These are phyloP conservation scores for Arbacia lixula DNA, from an alignment of 53 echinoderm and acorn worm genomes.

Conservation along the genomic window DNA sequence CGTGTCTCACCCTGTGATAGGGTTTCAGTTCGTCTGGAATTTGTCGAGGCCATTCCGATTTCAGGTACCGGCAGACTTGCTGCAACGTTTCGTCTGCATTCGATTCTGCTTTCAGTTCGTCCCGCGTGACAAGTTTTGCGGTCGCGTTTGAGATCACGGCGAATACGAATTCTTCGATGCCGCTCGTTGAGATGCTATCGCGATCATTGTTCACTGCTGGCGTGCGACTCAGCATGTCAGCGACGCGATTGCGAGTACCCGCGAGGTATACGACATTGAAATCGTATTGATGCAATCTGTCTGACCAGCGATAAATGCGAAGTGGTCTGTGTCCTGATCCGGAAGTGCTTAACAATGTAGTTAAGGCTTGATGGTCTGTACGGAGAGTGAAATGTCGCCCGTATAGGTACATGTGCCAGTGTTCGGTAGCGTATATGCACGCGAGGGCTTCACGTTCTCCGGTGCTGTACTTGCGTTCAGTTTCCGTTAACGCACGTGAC, in stretches of 20 bases:
- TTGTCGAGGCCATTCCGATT: too few species aligned
- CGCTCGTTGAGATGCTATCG: not conserved
- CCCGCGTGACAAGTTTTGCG: slow-evolving; percentile 18
- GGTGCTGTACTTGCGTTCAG: slow-evolving; percentile 65
- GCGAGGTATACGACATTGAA: slow-evolving; percentile 60
- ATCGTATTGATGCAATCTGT: slow-evolving; percentile 61
- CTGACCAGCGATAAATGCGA: slow-evolving; percentile 56
- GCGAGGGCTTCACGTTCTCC: slow-evolving; percentile 63
- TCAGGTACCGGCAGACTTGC: too few species aligned
- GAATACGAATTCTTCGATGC: slow-evolving; percentile 14
- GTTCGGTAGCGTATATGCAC: slow-evolving; percentile 60
- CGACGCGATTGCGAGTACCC: slow-evolving; percentile 59
- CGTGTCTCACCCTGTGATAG: slow-evolving; percentile 39
- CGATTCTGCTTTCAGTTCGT: slow-evolving; percentile 38
- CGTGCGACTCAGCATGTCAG: slow-evolving; percentile 61
- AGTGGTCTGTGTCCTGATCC: slow-evolving; percentile 65
- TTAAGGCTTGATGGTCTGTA: slow-evolving; percentile 67
- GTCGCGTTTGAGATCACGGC: slow-evolving; percentile 17
- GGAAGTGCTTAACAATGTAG: slow-evolving; percentile 52
- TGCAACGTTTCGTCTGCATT: slow-evolving; percentile 20
- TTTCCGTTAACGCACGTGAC: slow-evolving; percentile 38
- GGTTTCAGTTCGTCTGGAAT: too few species aligned
- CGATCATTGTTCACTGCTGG: not conserved
- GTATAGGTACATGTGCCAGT: slow-evolving; percentile 65
- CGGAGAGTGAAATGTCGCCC: slow-evolving; percentile 64